Percentiles rank a stretch among this genome's conserved stretches.
These are phyloP conservation scores for Cephus pulcher DNA, from an alignment of 2,888 invertebrate species.

Conservation along the genomic window DNA sequence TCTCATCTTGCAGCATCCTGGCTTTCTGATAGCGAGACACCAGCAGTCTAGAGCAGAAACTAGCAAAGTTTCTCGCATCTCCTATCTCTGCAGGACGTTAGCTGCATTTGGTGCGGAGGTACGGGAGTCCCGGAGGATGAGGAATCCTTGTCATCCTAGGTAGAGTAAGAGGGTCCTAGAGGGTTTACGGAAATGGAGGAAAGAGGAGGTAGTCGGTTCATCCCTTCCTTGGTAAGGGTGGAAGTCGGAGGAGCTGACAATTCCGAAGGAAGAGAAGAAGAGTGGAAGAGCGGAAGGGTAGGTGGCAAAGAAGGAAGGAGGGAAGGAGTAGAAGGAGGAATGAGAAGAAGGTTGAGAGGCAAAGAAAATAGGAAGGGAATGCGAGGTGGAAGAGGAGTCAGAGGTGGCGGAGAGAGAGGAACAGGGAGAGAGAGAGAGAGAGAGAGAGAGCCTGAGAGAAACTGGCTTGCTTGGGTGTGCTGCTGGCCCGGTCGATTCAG, in stretches of 20 bases:
- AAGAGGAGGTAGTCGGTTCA: slow-evolving; percentile 19
- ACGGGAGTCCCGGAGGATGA: slow-evolving; percentile 27
- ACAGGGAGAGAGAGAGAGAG: slow-evolving; percentile 23
- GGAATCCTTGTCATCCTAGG: slow-evolving; percentile 11
- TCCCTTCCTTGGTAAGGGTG: no score
- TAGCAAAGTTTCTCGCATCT: no score
- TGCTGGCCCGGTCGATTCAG: slow-evolving; percentile 63
- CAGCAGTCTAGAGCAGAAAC: no score
- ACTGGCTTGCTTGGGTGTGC: slow-evolving; percentile 47
- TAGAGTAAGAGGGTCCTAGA: no score
- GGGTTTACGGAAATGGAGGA: slow-evolving; percentile 13
- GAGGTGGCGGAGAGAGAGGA: slow-evolving; percentile 26
- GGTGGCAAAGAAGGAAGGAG: slow-evolving; percentile 25
- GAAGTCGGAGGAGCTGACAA: no score
- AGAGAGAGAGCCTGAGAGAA: neutral
- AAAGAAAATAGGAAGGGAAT: slow-evolving; percentile 12
- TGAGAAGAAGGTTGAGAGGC: slow-evolving; percentile 20
- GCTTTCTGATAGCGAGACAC: no score
- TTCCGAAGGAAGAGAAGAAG: slow-evolving; percentile 9
- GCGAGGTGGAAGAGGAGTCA: slow-evolving; percentile 32
- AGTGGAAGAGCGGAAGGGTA: slow-evolving; percentile 23
- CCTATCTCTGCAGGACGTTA: slow-evolving; percentile 22
- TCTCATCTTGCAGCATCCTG: no score
- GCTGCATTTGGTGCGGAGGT: slow-evolving; percentile 28
- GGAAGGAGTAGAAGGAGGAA: slow-evolving; percentile 18